A percentile compares a stretch with the other conserved stretches of the same genome.
These are phyloP conservation scores for Semicossyphus pulcher DNA, from an alignment of 2,113 vertebrate genomes.

Conservation along the genomic window DNA sequence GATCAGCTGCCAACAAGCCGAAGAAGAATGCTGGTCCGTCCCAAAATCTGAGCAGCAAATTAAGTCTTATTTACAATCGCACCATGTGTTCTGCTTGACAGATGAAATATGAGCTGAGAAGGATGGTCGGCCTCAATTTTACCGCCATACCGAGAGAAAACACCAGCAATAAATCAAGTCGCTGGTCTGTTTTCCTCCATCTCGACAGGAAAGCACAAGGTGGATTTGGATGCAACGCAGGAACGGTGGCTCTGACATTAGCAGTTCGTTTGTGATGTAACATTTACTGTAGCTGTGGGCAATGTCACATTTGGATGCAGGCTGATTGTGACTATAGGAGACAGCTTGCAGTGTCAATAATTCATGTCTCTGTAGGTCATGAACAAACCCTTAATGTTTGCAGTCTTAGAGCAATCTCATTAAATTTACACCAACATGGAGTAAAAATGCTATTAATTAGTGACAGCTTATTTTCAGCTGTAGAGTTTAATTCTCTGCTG, in stretches of 20 bases:
- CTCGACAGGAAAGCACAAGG: slow-evolving; percentile 14
- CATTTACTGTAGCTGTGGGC: slow-evolving; percentile 56
- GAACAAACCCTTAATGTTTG: slow-evolving; percentile 31
- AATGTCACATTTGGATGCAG: slow-evolving; percentile 68
- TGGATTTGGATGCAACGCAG: slow-evolving; percentile 27
- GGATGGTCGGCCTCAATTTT: not conserved
- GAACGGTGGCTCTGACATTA: slow-evolving; percentile 26
- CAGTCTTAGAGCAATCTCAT: slow-evolving; percentile 32
- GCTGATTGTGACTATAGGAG: slow-evolving; percentile 54
- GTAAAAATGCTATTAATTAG: not conserved
- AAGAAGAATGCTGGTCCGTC: slow-evolving; percentile 27
- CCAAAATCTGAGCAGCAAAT: slow-evolving; percentile 39
- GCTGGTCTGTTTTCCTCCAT: slow-evolving; percentile 1
- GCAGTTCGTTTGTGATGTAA: slow-evolving; percentile 56
- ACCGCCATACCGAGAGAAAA: slow-evolving; percentile 20
- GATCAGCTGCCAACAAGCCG: slow-evolving; percentile 29
- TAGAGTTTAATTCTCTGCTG: not conserved
- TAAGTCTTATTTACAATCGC: slow-evolving; percentile 22
- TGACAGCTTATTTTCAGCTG: not conserved
- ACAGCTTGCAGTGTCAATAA: slow-evolving; percentile 78
- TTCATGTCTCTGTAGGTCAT: slow-evolving; percentile 62
- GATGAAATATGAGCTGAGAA: slow-evolving; percentile 20
- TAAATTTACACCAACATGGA: slow-evolving; percentile 24
- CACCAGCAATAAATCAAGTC: slow-evolving; percentile 22
- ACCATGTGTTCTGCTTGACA: slow-evolving; percentile 26